These are phyloP conservation scores for Cercopithecus mona DNA, from an alignment of 2,113 vertebrate genomes.

Conservation along the genomic window DNA sequence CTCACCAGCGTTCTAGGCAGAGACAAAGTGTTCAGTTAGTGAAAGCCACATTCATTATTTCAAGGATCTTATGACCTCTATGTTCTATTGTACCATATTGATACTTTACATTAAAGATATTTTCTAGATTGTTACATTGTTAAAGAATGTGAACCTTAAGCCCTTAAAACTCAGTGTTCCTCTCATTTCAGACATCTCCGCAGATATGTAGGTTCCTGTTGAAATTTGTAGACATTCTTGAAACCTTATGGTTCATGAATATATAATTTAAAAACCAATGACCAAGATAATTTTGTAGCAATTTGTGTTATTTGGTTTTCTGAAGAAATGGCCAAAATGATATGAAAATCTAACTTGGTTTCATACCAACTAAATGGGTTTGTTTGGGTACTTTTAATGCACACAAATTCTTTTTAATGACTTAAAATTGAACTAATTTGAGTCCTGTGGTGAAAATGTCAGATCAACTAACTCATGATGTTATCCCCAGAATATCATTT, in stretches of 20 bases:
- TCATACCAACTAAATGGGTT: neutral
- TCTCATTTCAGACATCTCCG: neutral
- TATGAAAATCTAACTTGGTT: neutral
- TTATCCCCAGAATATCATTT: neutral
- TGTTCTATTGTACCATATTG: neutral
- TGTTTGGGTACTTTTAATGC: neutral
- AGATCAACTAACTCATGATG: neutral
- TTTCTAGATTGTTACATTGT: neutral
- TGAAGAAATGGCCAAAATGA: neutral
- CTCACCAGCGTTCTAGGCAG: neutral
- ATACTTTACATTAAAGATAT: neutral
- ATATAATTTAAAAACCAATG: neutral
- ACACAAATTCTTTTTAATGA: neutral
- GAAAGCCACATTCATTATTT: neutral
- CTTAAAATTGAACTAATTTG: conserved; percentile 2
- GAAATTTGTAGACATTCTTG: neutral
- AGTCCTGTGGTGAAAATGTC: neutral
- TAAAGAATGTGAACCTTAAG: neutral
- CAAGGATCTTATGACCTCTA: neutral
- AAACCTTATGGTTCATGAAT: neutral
- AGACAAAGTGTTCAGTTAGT: neutral
- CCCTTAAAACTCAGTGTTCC: neutral
- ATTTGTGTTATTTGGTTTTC: neutral
- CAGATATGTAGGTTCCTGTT: neutral
- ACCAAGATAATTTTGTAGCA: neutral